phyloP scores from a whole-genome alignment of 2,888 invertebrate genomes.

The Diploptera punctata region DNA sequence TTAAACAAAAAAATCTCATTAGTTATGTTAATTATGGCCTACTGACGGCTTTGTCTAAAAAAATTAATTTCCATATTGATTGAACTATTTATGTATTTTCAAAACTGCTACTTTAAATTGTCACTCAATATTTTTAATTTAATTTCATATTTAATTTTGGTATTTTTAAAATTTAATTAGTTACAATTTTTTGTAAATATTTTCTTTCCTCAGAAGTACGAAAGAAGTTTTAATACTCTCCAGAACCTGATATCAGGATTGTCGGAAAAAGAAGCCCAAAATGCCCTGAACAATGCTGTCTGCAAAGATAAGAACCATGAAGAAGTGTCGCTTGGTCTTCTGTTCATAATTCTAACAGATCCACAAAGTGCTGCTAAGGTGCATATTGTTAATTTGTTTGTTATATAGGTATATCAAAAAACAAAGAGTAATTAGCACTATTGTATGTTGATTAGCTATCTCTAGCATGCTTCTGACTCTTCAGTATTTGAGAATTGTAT shows the following conservation, averaged over 20 bases:
- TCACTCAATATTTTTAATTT: too few relatives aligned
- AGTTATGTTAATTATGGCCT: too few relatives aligned
- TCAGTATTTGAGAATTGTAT: too few relatives aligned
- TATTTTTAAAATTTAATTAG: not conserved
- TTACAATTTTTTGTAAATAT: not conserved
- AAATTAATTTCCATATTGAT: too few relatives aligned
- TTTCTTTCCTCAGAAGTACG: conserved; percentile 78
- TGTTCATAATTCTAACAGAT: conserved; percentile 88
- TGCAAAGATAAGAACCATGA: conserved; percentile 90
- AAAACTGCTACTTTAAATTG: too few relatives aligned
- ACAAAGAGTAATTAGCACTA: not conserved
- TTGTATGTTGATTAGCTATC: conserved; percentile 2
- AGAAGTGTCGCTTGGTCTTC: conserved; percentile 85
- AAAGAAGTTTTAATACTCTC: conserved; percentile 80
- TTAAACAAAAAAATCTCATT: too few relatives aligned
- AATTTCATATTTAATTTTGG: not conserved
- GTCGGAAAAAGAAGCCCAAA: conserved; percentile 94
- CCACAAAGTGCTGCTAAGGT: conserved; percentile 77
- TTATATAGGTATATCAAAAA: not conserved
- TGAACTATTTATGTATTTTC: too few relatives aligned
- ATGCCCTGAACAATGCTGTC: conserved; percentile 87
- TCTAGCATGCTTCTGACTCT: too few relatives aligned
- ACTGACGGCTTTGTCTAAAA: too few relatives aligned
- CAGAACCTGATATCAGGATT: conserved; percentile 80
- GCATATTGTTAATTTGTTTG: conserved; percentile 9